Evolutionary conservation across 2,888 invertebrate species (phyloP), one percentile per base, ranked within the genome.

Genomic region (Buathra laborator): DNA sequence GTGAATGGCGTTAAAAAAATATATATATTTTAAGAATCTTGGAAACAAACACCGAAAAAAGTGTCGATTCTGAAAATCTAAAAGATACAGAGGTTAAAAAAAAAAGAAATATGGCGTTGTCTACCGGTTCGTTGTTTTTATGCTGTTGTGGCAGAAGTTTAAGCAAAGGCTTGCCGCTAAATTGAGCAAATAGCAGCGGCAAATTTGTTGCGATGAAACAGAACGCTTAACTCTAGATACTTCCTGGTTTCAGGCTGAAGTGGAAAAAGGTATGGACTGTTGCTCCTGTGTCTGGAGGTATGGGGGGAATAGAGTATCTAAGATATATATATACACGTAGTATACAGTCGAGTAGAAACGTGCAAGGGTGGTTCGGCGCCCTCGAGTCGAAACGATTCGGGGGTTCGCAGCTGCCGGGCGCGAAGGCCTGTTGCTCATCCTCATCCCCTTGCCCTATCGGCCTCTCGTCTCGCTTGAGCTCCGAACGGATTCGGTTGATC

Each of bases 351-450:
- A 64, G 48, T 46, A 37, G 9, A 16, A 78, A 74, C 19, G 53
- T 59, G 37, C 75, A 64, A 74, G 75, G 64, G 75, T 48, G 64
- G 64, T 64, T 75, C 75, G 46, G 43, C 24, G 44, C 44, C 70
- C 37, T 62, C 44, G 43, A 72, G 71, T 72, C 71, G 72, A 76
- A 71, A 71, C 46, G 48, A 37, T 24, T 32, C 46, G 32, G 48
- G 56, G 71, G 43, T 51, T 43, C 9, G n/a, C 53, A 16, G 53
- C 44, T 59, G 12, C 56, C 19, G 46, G 10, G 64, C 64, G 71
- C 51, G 79, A 83, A 74, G 79, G 75, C 83, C 83, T 83, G 83
- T 80, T 83, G 83, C 79, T 79, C 79, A 46, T 83, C 32, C 75
- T 75, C 83, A 71, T 79, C 56, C 83, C 56, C 59, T 32, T n/a